Conservation (phyloP, 1,140 invertebrate species). For the Globodera ellingtonae region DNA sequence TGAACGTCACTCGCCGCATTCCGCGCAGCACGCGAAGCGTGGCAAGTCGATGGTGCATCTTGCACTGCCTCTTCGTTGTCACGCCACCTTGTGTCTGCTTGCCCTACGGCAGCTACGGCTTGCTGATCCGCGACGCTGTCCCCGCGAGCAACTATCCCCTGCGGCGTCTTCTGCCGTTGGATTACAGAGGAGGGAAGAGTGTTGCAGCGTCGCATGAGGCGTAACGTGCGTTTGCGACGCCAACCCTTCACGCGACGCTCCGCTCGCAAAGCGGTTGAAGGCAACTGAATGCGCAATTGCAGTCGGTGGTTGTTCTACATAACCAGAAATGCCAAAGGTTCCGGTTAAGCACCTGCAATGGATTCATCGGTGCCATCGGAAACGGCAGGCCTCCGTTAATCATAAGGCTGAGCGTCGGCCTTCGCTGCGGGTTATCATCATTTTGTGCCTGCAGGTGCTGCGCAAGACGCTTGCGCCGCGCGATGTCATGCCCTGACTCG, state of each 20-base stretch:
- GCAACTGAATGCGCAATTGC: not conserved
- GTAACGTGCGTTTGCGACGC: not conserved
- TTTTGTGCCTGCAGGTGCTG: not conserved
- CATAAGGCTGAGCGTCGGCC: not conserved
- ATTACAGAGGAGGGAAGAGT: conserved; percentile 4
- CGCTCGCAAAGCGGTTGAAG: conserved; percentile 6
- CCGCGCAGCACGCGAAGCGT: no score
- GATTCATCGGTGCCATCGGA: conserved; percentile 15
- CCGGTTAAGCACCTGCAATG: conserved; percentile 21
- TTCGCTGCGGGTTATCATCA: not conserved
- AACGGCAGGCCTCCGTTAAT: not conserved
- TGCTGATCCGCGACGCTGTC: not conserved
- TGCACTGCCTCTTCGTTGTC: not conserved
- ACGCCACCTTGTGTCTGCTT: not conserved
- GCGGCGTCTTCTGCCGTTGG: not conserved
- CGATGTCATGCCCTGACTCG: not conserved
- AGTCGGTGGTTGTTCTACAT: no score
- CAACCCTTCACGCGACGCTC: not conserved
- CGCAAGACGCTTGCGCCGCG: not conserved
- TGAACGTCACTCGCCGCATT: no score
- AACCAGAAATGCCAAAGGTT: no score
- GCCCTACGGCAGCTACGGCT: not conserved
- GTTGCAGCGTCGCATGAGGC: conserved; percentile 17
- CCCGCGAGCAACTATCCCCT: not conserved
- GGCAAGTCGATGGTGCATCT: no score